A percentile compares a stretch with the other conserved stretches of the same genome.
Conservation (phyloP, 1,140 invertebrate genomes). For the Pemphigus obesinymphae region DNA sequence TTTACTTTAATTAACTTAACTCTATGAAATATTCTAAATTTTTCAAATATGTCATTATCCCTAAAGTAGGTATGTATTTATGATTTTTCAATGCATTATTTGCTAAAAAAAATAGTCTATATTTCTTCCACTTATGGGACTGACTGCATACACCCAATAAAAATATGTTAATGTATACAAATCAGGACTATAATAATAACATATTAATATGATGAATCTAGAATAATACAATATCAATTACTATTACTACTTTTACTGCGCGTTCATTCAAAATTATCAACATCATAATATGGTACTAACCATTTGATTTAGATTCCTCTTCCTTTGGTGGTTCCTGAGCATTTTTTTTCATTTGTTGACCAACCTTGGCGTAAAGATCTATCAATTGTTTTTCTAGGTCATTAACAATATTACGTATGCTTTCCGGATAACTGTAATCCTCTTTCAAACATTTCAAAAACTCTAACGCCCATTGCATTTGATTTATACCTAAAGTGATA, state of each 20-base stretch:
- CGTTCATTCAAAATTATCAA: neutral
- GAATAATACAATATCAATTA: too few relatives aligned
- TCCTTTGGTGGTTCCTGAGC: neutral
- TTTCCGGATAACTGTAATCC: neutral
- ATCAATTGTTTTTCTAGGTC: neutral
- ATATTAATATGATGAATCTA: too few relatives aligned
- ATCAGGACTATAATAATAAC: too few relatives aligned
- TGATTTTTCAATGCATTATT: too few relatives aligned
- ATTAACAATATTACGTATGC: neutral
- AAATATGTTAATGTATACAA: too few relatives aligned
- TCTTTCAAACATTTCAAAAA: neutral
- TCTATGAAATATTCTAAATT: too few relatives aligned
- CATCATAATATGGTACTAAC: neutral
- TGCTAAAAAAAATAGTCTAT: too few relatives aligned
- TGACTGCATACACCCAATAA: too few relatives aligned
- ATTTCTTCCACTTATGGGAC: too few relatives aligned
- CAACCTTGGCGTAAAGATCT: neutral
- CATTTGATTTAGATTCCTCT: neutral
- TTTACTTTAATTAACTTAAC: too few relatives aligned
- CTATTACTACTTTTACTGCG: neutral
- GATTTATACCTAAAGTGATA: neutral
- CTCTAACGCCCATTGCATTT: slow-evolving; percentile 15
- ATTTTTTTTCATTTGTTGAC: neutral
- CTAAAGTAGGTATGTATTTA: too few relatives aligned
- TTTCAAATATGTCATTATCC: too few relatives aligned